Conservation (phyloP, 2,797 vertebrate species). For the Sibirionetta formosa region DNA sequence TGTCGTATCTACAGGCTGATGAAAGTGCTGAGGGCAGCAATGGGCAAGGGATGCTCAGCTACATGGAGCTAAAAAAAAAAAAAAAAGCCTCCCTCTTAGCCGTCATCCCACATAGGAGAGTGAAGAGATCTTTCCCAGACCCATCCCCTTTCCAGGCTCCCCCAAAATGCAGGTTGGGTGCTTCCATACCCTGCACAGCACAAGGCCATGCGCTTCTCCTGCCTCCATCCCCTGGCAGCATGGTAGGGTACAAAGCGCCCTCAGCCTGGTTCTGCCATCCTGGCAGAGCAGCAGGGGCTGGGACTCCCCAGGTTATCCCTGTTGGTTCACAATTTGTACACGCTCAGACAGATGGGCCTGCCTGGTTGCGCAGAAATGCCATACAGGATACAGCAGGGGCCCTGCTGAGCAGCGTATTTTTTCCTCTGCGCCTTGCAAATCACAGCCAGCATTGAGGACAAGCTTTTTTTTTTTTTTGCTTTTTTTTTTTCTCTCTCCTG, state of each 20-base stretch:
- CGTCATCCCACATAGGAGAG: not conserved
- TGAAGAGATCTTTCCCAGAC: not conserved
- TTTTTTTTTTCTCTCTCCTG: not conserved
- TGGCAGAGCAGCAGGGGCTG: conserved; percentile 12
- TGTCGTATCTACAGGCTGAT: conserved; percentile 8
- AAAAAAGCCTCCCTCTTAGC: not conserved
- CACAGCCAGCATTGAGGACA: not conserved
- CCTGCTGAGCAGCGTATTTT: conserved; percentile 64
- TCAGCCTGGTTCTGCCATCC: not conserved
- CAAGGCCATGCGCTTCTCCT: not conserved
- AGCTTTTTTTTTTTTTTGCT: not conserved
- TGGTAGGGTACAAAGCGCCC: not conserved
- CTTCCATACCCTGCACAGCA: not conserved
- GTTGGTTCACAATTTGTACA: conserved; percentile 33
- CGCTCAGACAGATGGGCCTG: conserved; percentile 32
- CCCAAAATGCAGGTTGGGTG: not conserved
- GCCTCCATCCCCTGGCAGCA: not conserved
- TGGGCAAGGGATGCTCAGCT: not conserved
- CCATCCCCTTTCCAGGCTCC: accelerated
- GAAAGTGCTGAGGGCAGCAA: conserved; percentile 29
- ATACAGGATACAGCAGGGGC: conserved; percentile 39
- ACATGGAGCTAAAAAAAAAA: not conserved
- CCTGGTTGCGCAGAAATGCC: conserved; percentile 24
- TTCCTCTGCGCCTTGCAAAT: conserved; percentile 8
- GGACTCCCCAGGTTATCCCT: conserved; percentile 26